Conservation (phyloP, 2,113 vertebrate species). For the Megaceryle torquata region DNA sequence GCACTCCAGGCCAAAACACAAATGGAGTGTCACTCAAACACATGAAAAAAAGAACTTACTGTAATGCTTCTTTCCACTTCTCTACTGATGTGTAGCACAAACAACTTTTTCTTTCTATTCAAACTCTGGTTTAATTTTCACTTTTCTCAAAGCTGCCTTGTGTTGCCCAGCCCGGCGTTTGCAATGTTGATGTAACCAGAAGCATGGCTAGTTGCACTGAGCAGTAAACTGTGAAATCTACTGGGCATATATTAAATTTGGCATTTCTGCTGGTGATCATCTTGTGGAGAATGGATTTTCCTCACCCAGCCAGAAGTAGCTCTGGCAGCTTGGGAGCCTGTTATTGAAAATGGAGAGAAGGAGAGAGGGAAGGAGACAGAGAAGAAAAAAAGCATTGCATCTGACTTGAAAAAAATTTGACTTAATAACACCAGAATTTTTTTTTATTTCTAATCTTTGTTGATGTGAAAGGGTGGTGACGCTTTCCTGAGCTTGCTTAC, state of each 20-base stretch:
- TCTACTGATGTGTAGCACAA: neutral
- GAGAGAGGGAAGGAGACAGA: neutral
- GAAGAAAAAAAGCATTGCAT: neutral
- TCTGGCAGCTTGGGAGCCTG: slow-evolving; percentile 59
- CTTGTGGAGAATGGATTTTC: slow-evolving; percentile 48
- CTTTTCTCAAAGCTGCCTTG: slow-evolving; percentile 17
- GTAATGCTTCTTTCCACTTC: slow-evolving; percentile 66
- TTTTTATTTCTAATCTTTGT: neutral
- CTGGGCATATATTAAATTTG: slow-evolving; percentile 54
- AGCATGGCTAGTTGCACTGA: slow-evolving; percentile 54
- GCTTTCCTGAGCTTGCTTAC: neutral
- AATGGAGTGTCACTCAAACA: slow-evolving; percentile 49
- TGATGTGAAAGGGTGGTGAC: neutral
- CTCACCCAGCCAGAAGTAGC: slow-evolving; percentile 31
- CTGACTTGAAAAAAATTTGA: slow-evolving; percentile 9
- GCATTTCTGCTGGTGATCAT: slow-evolving; percentile 31
- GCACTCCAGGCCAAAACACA: neutral
- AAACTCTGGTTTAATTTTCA: neutral
- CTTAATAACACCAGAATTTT: neutral
- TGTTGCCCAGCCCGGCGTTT: slow-evolving; percentile 2
- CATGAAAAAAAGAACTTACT: slow-evolving; percentile 10
- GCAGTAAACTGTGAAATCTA: slow-evolving; percentile 59
- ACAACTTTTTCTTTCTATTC: slow-evolving; percentile 12
- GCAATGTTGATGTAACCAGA: slow-evolving; percentile 33
- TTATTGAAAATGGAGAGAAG: neutral